Percentiles rank a stretch among this genome's conserved stretches.
Evolutionary conservation across 2,888 invertebrate species (phyloP).

Genomic region (Rhabditophanes sp.): DNA sequence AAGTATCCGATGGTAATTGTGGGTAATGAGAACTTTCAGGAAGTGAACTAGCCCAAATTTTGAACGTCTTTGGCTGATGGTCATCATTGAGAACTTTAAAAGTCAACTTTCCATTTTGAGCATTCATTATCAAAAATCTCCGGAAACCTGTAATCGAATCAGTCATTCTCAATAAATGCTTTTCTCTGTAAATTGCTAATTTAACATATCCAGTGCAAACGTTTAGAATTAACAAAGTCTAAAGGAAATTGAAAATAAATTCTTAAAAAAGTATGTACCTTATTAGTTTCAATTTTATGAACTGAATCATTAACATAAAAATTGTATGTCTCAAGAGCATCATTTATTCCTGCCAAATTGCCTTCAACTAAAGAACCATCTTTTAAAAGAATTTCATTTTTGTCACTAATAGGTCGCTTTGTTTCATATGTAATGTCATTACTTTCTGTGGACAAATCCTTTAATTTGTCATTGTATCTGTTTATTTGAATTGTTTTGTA

Average conservation of each 20-base stretch:
- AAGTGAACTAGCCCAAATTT: conserved; percentile 19
- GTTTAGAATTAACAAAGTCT: conserved; percentile 26
- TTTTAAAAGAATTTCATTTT: too few species aligned
- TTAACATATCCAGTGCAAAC: conserved; percentile 25
- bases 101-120: conserved; percentile 12
- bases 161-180: conserved; percentile 17
- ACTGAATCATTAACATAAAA: conserved; percentile 3
- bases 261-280: conserved; percentile 9
- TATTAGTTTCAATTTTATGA: too few species aligned
- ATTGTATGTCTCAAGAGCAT: conserved; percentile 4
- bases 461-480: too few species aligned
- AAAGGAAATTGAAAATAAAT: conserved; percentile 3
- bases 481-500: too few species aligned
- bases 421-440: too few species aligned
- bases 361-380: conserved; percentile 5
- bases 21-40: conserved; percentile 23
- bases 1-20: conserved; percentile 29
- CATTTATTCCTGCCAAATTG: too few species aligned
- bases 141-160: conserved; percentile 26
- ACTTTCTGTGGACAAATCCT: too few species aligned
- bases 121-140: conserved; percentile 20
- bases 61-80: conserved; percentile 10
- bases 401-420: too few species aligned
- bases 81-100: conserved; percentile 30
- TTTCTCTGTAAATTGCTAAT: conserved; percentile 21